Evolutionary conservation across 2,797 vertebrate species (phyloP), one percentile per base, ranked within the genome.

Genomic region (Yasuhikotakia modesta): DNA sequence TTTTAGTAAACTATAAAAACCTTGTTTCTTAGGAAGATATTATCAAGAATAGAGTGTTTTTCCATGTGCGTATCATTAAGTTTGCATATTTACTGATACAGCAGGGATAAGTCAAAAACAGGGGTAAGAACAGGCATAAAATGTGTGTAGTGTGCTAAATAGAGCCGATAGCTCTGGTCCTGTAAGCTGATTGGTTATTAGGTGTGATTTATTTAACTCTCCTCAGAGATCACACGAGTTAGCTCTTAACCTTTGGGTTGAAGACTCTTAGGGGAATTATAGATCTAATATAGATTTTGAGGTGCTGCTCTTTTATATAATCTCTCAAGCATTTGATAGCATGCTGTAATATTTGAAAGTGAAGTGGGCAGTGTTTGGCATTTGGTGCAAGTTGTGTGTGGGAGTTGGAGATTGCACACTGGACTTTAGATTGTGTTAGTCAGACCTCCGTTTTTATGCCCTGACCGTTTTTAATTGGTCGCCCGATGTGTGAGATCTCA

Each of bases 361-460:
- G 35, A 64, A 69, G 50, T 84, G 70, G 70, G 76, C 27, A 22
- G 79, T 68, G 68, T 82, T 83, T 80, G 70, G 73, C 69, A 71
- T 81, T 68, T 78, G 67, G 73, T 81, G 70, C 35, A 43, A 70
- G 73, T 60, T 70, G 45, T 50, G 60, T 73, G 76, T 79, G 35
- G 79, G 79, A 76, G 75, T 79, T 80, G 48, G 22, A 78, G 58
- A 78, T 77, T 64, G 53, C 73, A 78, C 17, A 64, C 68, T 68
- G 69, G 50, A 70, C 66, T 81, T 55, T 32, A 71, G 73, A 69
- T 67, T 27, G 43, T n/a, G 45, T 17, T 58, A 27, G 68, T 72
- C 81, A 67, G 35, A 65, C 68, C 53, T 74, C 27, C 64, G 60
- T 8, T 61, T 65, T 70, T 43, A 63, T 61, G 73, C 74, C 11